Percentiles rank a stretch among this genome's conserved stretches.
phyloP scores from a whole-genome alignment of 92 coral and sea anemone genomes.

The Palythoa grandis region DNA sequence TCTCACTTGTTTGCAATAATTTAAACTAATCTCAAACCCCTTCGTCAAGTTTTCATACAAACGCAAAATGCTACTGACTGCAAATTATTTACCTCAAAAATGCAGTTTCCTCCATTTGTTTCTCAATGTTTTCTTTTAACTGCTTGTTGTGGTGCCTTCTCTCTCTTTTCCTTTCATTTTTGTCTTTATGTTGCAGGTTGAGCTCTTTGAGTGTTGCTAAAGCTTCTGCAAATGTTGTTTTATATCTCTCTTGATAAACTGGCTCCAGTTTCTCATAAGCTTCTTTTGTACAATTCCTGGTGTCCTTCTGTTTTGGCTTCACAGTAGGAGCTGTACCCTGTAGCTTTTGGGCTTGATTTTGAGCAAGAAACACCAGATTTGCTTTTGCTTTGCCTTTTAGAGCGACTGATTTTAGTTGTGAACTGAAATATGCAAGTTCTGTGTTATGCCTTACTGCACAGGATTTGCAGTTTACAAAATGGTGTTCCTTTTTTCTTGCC shows the following conservation, averaged over 20 bases:
- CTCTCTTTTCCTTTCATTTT: constrained; percentile 42
- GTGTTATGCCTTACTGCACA: constrained; percentile 47
- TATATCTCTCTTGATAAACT: constrained; percentile 26
- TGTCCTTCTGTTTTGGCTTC: constrained; percentile 46
- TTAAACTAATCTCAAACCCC: not conserved
- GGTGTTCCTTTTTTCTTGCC: constrained; percentile 50
- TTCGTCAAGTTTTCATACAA: not conserved
- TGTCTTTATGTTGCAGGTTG: constrained; percentile 45
- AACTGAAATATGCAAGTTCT: constrained; percentile 38
- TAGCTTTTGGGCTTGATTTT: constrained; percentile 40
- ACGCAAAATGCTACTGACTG: not conserved
- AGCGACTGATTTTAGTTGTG: constrained; percentile 44
- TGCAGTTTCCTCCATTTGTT: constrained; percentile 57
- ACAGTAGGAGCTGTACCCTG: constrained; percentile 14
- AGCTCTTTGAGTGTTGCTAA: constrained; percentile 43
- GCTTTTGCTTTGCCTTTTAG: constrained; percentile 56
- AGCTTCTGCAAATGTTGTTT: constrained; percentile 46
- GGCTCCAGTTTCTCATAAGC: constrained; percentile 49
- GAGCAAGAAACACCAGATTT: constrained; percentile 44
- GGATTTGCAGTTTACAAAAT: constrained; percentile 52
- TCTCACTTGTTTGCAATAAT: constrained; percentile 7
- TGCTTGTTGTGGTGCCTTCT: constrained; percentile 26
- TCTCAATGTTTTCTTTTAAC: constrained; percentile 52
- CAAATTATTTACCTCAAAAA: constrained; percentile 49
- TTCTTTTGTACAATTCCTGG: constrained; percentile 54